Base-by-base conservation (phyloP, 2,888 invertebrate genomes). In the Caprella mutica region DNA sequence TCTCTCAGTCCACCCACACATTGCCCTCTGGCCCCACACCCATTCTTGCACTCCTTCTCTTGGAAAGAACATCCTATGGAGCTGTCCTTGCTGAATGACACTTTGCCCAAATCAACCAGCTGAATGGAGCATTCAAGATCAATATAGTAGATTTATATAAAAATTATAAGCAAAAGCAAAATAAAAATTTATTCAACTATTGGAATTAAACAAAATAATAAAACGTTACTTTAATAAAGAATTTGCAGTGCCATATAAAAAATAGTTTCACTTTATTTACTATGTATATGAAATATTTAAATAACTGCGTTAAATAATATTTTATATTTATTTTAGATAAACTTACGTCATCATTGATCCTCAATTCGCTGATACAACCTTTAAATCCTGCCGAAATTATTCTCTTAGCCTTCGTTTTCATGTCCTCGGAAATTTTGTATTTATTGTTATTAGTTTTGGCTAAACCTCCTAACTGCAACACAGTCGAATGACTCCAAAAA, bases 11-110 rank as follows among this genome's bases (percentile, higher is more conserved):
- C 57, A 12, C 57, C 46, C 17, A 55, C 39, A 21, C 63, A 63
- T 9, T n/a, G 30, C 5, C 63, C 63, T 4, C 58, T 33, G 50
- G 54, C 30, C 2, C 63, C 63, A 40, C 63, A 63, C 5, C 30
- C 48, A 17, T 44, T 23, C 30, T 29, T 35, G 53, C 63, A 63
- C 12, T 53, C 52, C 12, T 35, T 12, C 5, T 59, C 55, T 26
- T 63, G 63, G 12, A 56, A 38, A 12, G 19, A 14, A 33, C 89
- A 90, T 23, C 84, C 83, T 0, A 83, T 80, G 71, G 83, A 83
- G 1, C 82, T 82, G 69, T 85, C 82, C 51, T 76, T 77, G 26
- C 79, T 78, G 29, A 84, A 78, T 0, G 87, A 83, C 0, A 92
- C 89, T 3, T 69, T 69, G 1, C 89, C 90, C 67, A 97, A 76